A percentile compares a stretch with the other conserved stretches of the same genome.
These are phyloP conservation scores for Alligator sinensis DNA, from an alignment of 2,113 vertebrate species.

Conservation along the genomic window DNA sequence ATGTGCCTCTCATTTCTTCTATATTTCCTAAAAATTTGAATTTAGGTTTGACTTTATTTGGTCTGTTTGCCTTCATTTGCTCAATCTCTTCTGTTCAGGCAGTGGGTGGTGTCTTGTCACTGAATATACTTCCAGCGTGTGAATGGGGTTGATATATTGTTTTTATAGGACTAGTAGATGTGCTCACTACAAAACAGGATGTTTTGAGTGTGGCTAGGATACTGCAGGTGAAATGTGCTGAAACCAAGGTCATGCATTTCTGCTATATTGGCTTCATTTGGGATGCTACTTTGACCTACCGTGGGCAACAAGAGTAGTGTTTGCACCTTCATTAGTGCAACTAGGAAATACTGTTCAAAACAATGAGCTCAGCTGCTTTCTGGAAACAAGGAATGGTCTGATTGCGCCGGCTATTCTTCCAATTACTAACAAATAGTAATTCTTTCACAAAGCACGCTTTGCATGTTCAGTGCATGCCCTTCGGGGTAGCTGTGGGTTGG, in stretches of 20 bases:
- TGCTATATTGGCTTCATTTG: background rate
- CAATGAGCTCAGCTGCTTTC: background rate
- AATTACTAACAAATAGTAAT: background rate
- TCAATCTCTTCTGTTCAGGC: background rate
- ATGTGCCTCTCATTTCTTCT: background rate
- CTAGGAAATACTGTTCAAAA: background rate
- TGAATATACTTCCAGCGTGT: background rate
- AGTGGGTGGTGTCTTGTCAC: background rate
- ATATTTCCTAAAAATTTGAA: background rate
- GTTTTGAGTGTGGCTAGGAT: conserved; percentile 17
- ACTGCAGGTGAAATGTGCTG: conserved; percentile 32
- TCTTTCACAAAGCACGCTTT: background rate
- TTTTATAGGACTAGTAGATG: background rate
- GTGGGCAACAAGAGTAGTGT: background rate
- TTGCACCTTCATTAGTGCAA: background rate
- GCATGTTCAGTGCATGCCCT: too few species aligned
- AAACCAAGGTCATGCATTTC: conserved; percentile 32
- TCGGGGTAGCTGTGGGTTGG: too few species aligned
- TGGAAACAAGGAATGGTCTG: background rate
- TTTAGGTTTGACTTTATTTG: background rate
- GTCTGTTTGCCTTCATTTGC: background rate
- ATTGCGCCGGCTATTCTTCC: background rate
- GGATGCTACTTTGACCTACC: background rate
- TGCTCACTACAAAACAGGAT: conserved; percentile 6
- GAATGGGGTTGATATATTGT: background rate